Base-by-base conservation (phyloP, 1,140 invertebrate genomes). In the Vanessa atalanta region DNA sequence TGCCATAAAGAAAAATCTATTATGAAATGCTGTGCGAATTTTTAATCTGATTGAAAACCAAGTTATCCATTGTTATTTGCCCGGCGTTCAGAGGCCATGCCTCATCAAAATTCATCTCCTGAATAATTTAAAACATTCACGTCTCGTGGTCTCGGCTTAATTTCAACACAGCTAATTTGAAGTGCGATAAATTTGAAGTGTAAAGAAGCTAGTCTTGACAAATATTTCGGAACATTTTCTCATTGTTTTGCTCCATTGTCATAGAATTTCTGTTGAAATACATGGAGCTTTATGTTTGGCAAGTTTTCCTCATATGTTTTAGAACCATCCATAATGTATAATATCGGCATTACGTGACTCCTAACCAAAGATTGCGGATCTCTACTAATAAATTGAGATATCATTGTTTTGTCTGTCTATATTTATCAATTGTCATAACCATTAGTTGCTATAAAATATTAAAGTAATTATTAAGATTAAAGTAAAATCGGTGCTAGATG, bases 51-150 rank as follows among this genome's bases (percentile, higher is more conserved):
- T 60, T 60, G 55, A 60, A 60, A 26, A 60, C 11, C 20, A 60
- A 60, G 55, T 60, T 60, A 64, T 64, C 61, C 61, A 64, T 64
- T 64, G 61, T 47, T 64, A 64, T 64, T 64, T 64, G n/a, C 61
- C 14, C 37, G 14, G 61, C 61, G 61, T 64, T 43, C 61, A 64
- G 61, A 64, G 61, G 61, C 31, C 37, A 64, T n/a, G 31, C 14
- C 43, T 64, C 61, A 64, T 64, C 61, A 64, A 64, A 64, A 64
- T 64, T 64, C 61, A 64, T 64, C 43, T 43, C 43, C 43, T 64
- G 61, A 64, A 64, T 64, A 64, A 64, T 64, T 64, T 64, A 64
- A 64, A 64, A 64, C 37, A 47, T 64, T 64, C 61, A 64, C 61
- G 61, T 64, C 61, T 64, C 43, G 61, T 47, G 61, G 61, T 64